Percentiles rank a stretch among this genome's conserved stretches.
These are phyloP conservation scores for Hermetia illucens DNA, from an alignment of 1,140 invertebrate species.

Conservation along the genomic window DNA sequence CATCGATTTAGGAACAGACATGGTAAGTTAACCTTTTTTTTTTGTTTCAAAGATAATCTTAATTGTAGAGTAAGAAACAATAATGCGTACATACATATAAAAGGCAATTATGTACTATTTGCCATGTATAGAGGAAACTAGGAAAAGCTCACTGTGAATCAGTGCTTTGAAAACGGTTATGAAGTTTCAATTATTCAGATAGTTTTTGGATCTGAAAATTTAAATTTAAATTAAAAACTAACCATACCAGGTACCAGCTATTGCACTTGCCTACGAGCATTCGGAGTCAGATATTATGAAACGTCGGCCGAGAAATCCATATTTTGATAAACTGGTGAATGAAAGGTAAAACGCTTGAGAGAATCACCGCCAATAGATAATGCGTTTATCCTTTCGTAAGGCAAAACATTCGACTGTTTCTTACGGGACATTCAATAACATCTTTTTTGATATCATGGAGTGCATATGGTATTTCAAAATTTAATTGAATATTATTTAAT, in stretches of 20 bases:
- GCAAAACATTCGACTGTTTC: not conserved
- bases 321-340: constrained; percentile 95
- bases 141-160: too few relatives aligned
- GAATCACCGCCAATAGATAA: constrained; percentile 5
- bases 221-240: constrained; percentile 28
- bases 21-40: constrained; percentile 58
- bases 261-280: constrained; percentile 99
- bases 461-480: constrained; percentile 2
- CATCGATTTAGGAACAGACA: constrained; percentile 99
- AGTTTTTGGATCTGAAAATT: not conserved
- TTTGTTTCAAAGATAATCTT: too few relatives aligned
- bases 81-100: too few relatives aligned
- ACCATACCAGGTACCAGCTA: constrained; percentile 86
- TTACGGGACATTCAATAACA: not conserved
- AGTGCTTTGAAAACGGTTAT: too few relatives aligned
- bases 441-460: constrained; percentile 6
- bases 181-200: too few relatives aligned
- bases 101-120: too few relatives aligned
- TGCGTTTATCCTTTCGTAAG: too few relatives aligned
- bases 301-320: constrained; percentile 92
- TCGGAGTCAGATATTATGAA: constrained; percentile 99
- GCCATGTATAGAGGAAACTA: too few relatives aligned
- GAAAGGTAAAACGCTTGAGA: constrained; percentile 94
- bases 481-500: too few relatives aligned
- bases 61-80: too few relatives aligned